Conservation (phyloP, 2,888 invertebrate genomes). For the Muscina levida region DNA sequence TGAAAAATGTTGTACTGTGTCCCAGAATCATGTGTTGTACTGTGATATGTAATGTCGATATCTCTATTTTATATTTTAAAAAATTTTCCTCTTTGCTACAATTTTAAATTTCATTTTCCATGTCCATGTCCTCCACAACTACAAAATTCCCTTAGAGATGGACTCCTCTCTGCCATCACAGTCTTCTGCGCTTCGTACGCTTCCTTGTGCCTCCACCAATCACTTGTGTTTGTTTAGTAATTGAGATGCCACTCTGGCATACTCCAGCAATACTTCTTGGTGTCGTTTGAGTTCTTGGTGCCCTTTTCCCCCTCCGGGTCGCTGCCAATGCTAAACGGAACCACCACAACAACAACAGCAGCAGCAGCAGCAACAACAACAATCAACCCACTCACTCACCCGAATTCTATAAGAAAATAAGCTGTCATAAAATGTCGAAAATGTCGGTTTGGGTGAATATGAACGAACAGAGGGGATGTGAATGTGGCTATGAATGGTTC, state of each 20-base stretch:
- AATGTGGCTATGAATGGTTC: background rate
- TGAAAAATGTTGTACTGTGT: too few relatives aligned
- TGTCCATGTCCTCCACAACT: conserved; percentile 13
- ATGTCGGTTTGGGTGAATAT: conserved; percentile 54
- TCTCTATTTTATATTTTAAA: too few relatives aligned
- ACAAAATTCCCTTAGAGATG: conserved; percentile 19
- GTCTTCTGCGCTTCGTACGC: background rate
- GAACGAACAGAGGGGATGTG: conserved; percentile 30
- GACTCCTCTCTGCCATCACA: background rate
- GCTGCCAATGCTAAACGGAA: conserved; percentile 12
- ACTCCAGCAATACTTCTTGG: conserved; percentile 56
- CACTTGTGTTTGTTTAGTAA: conserved; percentile 76
- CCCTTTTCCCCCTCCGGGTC: conserved; percentile 29
- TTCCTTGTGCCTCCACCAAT: background rate
- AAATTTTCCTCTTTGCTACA: too few relatives aligned
- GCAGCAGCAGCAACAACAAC: too few relatives aligned
- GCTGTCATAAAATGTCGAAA: conserved; percentile 63
- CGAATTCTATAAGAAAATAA: conserved; percentile 29
- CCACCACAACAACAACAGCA: background rate
- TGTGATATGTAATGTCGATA: too few relatives aligned
- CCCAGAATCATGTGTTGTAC: too few relatives aligned
- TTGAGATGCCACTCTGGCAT: conserved; percentile 76
- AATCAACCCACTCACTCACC: conserved; percentile 30
- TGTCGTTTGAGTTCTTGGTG: conserved; percentile 13
- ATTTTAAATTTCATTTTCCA: conserved; percentile 1